phyloP scores from a whole-genome alignment of 2,797 vertebrate species.

The Eulemur mongoz region DNA sequence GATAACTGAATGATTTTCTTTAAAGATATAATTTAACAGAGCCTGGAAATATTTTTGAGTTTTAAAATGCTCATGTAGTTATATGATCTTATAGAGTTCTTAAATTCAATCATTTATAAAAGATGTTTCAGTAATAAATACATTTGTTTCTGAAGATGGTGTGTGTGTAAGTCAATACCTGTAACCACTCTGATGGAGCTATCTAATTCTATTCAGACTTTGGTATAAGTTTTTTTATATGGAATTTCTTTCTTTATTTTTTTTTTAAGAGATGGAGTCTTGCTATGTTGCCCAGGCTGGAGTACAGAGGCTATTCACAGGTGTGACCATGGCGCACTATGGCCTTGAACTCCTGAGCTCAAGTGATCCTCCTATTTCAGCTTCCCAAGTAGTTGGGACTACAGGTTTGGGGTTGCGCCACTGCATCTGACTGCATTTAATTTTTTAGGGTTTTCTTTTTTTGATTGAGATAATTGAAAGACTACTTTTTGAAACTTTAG shows the following conservation, averaged over 20 bases:
- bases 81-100: neutral
- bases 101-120: slow-evolving; percentile 11
- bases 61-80: neutral
- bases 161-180: neutral
- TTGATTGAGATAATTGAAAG: slow-evolving; percentile 19
- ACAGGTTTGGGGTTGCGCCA: neutral
- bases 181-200: neutral
- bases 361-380: neutral
- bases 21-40: slow-evolving; percentile 41
- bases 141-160: slow-evolving; percentile 5
- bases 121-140: slow-evolving; percentile 29
- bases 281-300: neutral
- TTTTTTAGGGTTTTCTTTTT: slow-evolving; percentile 14
- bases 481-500: neutral
- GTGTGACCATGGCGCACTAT: neutral
- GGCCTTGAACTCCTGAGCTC: neutral
- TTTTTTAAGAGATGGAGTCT: neutral
- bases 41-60: neutral
- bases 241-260: neutral
- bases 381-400: neutral
- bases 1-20: slow-evolving; percentile 46
- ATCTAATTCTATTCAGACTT: neutral
- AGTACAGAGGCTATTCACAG: neutral
- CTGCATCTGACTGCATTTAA: neutral
- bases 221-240: neutral